These are phyloP conservation scores for Ciconia boyciana DNA, from an alignment of 2,113 vertebrate species.

Conservation along the genomic window DNA sequence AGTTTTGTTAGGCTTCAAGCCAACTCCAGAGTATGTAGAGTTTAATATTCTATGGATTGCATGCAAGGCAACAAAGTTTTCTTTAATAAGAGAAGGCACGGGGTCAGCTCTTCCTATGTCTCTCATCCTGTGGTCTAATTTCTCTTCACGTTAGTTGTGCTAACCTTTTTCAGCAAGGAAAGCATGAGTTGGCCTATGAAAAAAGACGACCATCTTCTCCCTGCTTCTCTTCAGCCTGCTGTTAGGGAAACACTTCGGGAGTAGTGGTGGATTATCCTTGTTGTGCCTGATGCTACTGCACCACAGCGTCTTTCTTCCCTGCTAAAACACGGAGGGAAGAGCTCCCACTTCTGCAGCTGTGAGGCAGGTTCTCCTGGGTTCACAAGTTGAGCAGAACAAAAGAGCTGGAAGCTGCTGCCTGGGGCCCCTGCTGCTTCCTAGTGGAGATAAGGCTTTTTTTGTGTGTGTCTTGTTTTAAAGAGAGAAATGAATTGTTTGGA, in stretches of 20 bases:
- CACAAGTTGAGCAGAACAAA: neutral
- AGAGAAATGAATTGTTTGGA: neutral
- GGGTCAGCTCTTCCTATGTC: neutral
- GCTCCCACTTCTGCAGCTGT: neutral
- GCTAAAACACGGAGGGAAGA: neutral
- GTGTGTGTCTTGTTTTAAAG: neutral
- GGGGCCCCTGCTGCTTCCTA: neutral
- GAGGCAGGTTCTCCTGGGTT: neutral
- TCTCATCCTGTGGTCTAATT: neutral
- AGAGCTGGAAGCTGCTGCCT: neutral
- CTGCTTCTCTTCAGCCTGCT: neutral
- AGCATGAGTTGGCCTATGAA: neutral
- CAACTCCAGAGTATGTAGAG: constrained; percentile 16
- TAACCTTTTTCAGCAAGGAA: neutral
- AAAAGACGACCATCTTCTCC: neutral
- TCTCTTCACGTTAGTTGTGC: neutral
- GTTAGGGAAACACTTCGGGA: neutral
- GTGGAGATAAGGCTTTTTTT: neutral
- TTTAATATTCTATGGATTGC: constrained; percentile 44
- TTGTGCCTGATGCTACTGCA: neutral
- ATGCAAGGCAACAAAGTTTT: neutral
- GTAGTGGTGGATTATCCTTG: neutral
- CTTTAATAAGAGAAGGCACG: neutral
- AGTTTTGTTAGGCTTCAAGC: constrained; percentile 53
- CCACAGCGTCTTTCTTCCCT: neutral